Evolutionary conservation across 2,113 vertebrate genomes (phyloP).

Genomic region (Benitochromis conjunctus): DNA sequence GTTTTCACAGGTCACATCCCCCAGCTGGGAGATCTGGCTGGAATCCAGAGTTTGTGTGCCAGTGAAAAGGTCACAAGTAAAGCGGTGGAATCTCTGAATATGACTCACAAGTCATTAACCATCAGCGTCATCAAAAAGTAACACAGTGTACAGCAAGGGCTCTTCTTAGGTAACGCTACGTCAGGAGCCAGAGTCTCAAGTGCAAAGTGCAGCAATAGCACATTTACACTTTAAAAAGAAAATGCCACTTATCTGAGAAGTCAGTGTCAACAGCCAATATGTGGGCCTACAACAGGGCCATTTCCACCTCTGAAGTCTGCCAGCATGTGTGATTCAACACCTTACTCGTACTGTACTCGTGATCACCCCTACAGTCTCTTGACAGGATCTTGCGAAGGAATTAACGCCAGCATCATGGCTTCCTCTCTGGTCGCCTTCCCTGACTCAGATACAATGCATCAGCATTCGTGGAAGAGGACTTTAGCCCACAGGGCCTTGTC

Average conservation of each 20-base stretch:
- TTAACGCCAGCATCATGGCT: neutral
- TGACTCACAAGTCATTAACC: conserved; percentile 31
- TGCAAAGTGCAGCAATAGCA: neutral
- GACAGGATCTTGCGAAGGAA: neutral
- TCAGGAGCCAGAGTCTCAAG: conserved; percentile 7
- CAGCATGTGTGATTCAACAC: neutral
- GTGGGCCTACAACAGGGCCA: neutral
- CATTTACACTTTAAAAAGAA: neutral
- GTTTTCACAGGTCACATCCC: neutral
- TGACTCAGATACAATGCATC: neutral
- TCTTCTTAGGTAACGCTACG: neutral
- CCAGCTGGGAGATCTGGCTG: neutral
- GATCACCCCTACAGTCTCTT: neutral
- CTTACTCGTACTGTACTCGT: neutral
- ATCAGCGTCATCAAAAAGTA: neutral
- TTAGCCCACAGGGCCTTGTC: conserved; percentile 6
- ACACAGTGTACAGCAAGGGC: neutral
- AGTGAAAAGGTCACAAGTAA: conserved; percentile 21
- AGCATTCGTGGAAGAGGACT: neutral
- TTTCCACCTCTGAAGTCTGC: neutral
- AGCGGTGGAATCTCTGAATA: neutral
- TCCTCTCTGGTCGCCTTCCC: neutral
- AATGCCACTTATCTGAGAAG: neutral
- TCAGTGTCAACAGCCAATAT: neutral
- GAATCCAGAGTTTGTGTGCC: neutral